A percentile compares a stretch with the other conserved stretches of the same genome.
phyloP scores from a whole-genome alignment of 1,140 invertebrate genomes.

The Heterodera schachtii region DNA sequence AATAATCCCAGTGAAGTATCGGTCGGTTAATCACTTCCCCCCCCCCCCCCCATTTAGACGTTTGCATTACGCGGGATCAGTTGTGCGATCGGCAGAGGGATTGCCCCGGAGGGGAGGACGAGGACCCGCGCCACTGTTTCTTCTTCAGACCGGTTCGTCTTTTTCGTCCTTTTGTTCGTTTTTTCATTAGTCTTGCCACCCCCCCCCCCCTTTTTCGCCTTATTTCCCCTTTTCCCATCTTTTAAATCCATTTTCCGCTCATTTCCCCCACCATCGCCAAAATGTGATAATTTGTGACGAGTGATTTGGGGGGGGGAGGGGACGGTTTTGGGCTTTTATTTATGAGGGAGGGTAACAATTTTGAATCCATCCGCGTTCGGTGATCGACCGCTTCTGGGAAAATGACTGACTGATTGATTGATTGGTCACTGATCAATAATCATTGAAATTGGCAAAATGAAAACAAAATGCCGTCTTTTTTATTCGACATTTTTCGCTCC shows the following conservation, averaged over 20 bases:
- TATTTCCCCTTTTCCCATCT: no score
- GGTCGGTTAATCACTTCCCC: slow-evolving; percentile 3
- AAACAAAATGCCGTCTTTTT: neutral
- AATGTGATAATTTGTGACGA: slow-evolving; percentile 23
- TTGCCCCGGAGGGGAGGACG: slow-evolving; percentile 67
- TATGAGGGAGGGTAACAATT: neutral
- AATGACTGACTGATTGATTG: neutral
- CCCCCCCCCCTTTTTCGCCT: no score
- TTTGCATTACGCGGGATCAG: slow-evolving; percentile 65
- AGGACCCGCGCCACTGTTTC: slow-evolving; percentile 63
- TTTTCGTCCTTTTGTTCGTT: neutral
- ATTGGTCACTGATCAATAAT: neutral
- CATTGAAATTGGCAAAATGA: neutral
- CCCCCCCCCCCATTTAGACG: slow-evolving; percentile 29
- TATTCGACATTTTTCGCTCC: no score
- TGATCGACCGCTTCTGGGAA: neutral
- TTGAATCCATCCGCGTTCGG: neutral
- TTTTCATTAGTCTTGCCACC: neutral
- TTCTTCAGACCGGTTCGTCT: slow-evolving; percentile 62
- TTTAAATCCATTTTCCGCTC: neutral
- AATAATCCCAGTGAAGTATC: neutral
- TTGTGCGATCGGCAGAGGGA: slow-evolving; percentile 66
- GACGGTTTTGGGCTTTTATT: no score
- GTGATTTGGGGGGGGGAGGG: neutral
- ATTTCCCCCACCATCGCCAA: slow-evolving; percentile 12